These are phyloP conservation scores for Synanceia verrucosa DNA, from an alignment of 2,797 vertebrate genomes.

Conservation along the genomic window DNA sequence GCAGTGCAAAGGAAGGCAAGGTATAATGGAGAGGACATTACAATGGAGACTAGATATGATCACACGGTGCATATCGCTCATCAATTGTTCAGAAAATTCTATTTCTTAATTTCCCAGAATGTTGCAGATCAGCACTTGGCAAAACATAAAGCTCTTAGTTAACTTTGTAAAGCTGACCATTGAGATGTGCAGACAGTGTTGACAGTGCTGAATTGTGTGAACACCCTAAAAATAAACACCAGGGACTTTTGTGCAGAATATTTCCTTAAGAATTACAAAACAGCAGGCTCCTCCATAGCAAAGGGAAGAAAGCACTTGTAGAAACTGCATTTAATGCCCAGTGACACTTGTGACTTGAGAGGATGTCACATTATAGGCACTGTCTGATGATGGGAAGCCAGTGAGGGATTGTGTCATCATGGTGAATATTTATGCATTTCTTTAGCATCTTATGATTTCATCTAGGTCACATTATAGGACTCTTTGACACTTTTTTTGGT, in stretches of 20 bases:
- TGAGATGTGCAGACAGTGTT: slow-evolving; percentile 8
- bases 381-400: not conserved
- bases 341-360: not conserved
- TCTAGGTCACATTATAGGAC: not conserved
- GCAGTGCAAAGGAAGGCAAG: not conserved
- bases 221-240: slow-evolving; percentile 35
- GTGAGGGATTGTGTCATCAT: not conserved
- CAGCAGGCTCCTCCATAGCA: not conserved
- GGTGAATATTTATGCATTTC: not conserved
- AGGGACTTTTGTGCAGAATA: slow-evolving; percentile 1
- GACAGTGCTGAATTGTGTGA: slow-evolving; percentile 28
- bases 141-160: slow-evolving; percentile 21
- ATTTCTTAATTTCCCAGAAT: slow-evolving; percentile 11
- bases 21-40: not conserved
- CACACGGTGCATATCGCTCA: not conserved
- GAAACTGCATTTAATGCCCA: not conserved
- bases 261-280: not conserved
- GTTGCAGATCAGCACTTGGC: slow-evolving; percentile 27
- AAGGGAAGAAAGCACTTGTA: not conserved
- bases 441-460: not conserved
- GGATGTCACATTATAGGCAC: not conserved
- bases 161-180: slow-evolving; percentile 11
- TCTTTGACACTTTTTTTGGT: not conserved
- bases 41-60: not conserved
- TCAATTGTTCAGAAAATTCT: slow-evolving; percentile 5